Conservation (phyloP, 2,888 invertebrate species). For the Iphiclides podalirius region DNA sequence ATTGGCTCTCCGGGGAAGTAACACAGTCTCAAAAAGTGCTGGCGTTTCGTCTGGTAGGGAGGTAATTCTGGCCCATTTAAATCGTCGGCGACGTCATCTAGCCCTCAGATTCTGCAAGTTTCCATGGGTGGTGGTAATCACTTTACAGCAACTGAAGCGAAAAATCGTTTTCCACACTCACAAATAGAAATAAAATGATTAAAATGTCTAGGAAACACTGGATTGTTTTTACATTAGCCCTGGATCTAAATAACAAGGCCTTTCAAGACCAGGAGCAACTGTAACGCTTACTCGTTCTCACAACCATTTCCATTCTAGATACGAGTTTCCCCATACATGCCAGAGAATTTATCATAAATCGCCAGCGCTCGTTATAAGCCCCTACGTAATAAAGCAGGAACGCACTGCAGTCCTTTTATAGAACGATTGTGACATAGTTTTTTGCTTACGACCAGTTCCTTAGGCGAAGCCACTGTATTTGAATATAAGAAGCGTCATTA, state of each 20-base stretch:
- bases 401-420: slow-evolving; percentile 31
- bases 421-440: slow-evolving; percentile 37
- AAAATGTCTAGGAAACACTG: too few species aligned
- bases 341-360: slow-evolving; percentile 45
- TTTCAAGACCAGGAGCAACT: background rate
- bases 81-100: too few species aligned
- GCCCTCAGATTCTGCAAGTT: too few species aligned
- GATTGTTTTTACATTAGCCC: too few species aligned
- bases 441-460: slow-evolving; percentile 34
- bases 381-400: slow-evolving; percentile 35
- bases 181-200: too few species aligned
- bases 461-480: slow-evolving; percentile 23
- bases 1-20: too few species aligned
- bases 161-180: too few species aligned
- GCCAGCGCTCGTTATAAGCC: slow-evolving; percentile 31
- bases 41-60: too few species aligned
- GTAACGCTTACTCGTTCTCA: slow-evolving; percentile 3
- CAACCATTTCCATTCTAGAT: slow-evolving; percentile 38
- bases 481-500: slow-evolving; percentile 15
- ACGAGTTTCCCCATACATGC: slow-evolving; percentile 40
- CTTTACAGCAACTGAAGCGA: too few species aligned
- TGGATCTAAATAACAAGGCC: background rate
- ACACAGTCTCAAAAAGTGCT: too few species aligned
- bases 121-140: too few species aligned
- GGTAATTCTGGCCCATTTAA: too few species aligned